Base-by-base conservation (phyloP, 2,888 invertebrate genomes). In the Leptinotarsa tumamoca region DNA sequence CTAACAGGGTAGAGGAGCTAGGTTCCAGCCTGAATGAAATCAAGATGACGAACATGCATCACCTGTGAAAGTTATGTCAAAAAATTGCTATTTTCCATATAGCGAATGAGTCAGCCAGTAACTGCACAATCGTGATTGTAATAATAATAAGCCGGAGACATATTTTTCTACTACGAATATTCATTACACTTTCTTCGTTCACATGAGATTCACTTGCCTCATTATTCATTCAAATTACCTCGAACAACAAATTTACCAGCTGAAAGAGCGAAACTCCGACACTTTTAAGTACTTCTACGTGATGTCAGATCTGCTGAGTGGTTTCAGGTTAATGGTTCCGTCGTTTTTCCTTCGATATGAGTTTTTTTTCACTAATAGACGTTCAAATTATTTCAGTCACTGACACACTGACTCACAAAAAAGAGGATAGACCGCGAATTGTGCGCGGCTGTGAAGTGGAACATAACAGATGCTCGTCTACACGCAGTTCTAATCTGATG, bases 401-500 rank as follows among this genome's bases (percentile, higher is more conserved):
- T 63, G 63, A 63, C 63, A 63, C 63, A 63, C 63, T 63, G n/a
- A 63, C 63, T 61, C 61, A 17, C 17, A 61, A 33, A 63, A 63
- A 63, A 43, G 58, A 58, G 58, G 21, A 63, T 63, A 63, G 7
- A 63, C 33, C 43, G 43, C 27, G 63, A 63, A 63, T 58, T 23
- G 15, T 63, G 7, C 7, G 21, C 33, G 14, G 61, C 5, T 33
- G n/a, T 63, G 33, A 63, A 63, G 63, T 63, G 17, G 63, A n/a
- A 63, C 43, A n/a, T 15, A 23, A 58, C 58, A 58, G 58, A 2
- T 58, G 58, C 23, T 58, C 14, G 58, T 23, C 23, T 21, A 4
- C 18, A 21, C 14, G 23, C 21, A 23, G 27, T 3, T 58, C 15
- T 21, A 14, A 58, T 21, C 15, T 23, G 13, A 23, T 58, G 3